Base-by-base conservation (phyloP, 2,113 vertebrate species). In the Megaptera novaeangliae region DNA sequence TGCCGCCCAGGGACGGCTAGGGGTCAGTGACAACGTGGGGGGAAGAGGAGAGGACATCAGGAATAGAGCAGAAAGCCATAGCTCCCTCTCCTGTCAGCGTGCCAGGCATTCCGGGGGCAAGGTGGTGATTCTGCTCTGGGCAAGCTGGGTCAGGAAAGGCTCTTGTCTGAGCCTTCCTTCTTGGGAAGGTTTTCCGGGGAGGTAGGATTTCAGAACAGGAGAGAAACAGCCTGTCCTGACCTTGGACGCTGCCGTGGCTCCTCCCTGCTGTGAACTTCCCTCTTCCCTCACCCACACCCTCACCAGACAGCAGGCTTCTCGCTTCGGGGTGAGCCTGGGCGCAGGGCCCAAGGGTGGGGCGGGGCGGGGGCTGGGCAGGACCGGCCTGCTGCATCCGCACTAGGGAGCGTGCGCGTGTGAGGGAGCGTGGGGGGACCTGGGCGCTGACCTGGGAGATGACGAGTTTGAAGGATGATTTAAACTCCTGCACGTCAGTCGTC, bases 391-490 rank as follows among this genome's bases (percentile, higher is more conserved):
- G 75, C 20, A 1, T 36, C 15, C 6, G 3, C 52, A 21, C 5
- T 6, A 23, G 75, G n/a, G 4, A 25, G 39, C 1, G 1, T 20
- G 55, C 0, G 7, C 3, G 41, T 12, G 31, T 21, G 68, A 1
- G 8, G 12, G 55, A 36, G 41, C 2, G 3, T 1, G 57, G 39
- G 64, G 25, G 17, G 2, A 0, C 8, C 15, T 8, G 25, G 31
- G 31, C 59, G 49, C 95, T 83, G 98, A 99, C 99, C 99, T 99
- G 99, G 91, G 99, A 99, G 96, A 99, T 98, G 90, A 99, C 99
- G 29, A 99, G 97, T 95, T 99, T 99, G 98, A 99, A 99, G 71
- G 99, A 99, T 0, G 99, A 99, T 91, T 99, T 99, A 97, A 99
- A 99, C 96, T 99, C 99, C 97, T 99, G 99, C 98, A 99, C 99